Percentiles rank a stretch among this genome's conserved stretches.
Conservation (phyloP, 2,113 vertebrate genomes). For the Tyto alba region DNA sequence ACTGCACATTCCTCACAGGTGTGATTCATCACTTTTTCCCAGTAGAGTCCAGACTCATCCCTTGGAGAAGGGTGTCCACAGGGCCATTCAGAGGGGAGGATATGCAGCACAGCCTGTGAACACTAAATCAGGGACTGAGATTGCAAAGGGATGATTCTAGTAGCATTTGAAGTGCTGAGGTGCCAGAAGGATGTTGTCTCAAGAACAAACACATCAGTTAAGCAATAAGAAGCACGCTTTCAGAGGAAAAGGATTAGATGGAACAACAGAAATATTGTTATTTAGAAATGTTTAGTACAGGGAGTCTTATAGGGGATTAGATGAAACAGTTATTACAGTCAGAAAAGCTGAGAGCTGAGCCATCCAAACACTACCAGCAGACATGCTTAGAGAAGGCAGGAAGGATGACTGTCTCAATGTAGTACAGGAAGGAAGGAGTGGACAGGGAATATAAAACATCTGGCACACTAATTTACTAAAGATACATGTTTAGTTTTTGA, state of each 20-base stretch:
- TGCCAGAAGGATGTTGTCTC: not conserved
- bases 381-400: not conserved
- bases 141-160: not conserved
- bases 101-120: not conserved
- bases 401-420: not conserved
- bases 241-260: not conserved
- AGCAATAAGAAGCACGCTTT: not conserved
- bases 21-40: not conserved
- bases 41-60: rapidly evolving
- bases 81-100: not conserved
- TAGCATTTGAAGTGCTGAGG: not conserved
- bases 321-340: not conserved
- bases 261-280: not conserved
- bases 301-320: not conserved
- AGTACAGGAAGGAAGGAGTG: not conserved
- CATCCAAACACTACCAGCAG: not conserved
- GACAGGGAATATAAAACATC: not conserved
- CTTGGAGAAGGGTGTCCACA: rapidly evolving
- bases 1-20: not conserved
- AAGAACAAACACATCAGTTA: not conserved
- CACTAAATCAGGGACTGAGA: rapidly evolving
- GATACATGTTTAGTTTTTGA: not conserved
- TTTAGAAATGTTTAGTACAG: not conserved
- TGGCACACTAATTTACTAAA: not conserved
- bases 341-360: not conserved